Conservation (phyloP, 2,113 vertebrate species). For the Potamarius usumacintae region DNA sequence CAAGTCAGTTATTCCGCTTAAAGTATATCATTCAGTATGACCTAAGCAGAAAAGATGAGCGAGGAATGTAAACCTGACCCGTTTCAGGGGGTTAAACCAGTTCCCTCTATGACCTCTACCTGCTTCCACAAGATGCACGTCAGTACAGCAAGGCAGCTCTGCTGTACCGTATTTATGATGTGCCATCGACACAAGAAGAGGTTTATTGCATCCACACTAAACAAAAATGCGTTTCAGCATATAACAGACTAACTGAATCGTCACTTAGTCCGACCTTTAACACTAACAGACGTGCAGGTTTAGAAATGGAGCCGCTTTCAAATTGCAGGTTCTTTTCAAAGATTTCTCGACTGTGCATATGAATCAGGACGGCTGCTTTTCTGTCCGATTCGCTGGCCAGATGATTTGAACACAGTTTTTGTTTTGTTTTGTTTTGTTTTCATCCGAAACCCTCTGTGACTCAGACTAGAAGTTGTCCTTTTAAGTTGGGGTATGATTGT, state of each 20-base stretch:
- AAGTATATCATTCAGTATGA: neutral
- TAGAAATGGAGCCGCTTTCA: neutral
- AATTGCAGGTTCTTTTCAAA: neutral
- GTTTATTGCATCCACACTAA: slow-evolving; percentile 4
- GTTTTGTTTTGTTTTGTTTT: neutral
- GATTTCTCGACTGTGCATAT: neutral
- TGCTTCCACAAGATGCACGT: neutral
- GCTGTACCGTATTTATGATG: neutral
- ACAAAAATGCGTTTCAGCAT: neutral
- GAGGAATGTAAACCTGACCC: neutral
- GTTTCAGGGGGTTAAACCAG: neutral
- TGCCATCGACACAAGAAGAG: neutral
- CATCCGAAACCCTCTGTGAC: neutral
- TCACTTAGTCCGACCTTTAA: slow-evolving; percentile 6
- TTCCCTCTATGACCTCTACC: neutral
- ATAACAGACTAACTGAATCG: neutral
- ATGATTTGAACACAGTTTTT: neutral
- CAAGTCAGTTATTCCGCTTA: neutral
- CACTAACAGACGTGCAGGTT: slow-evolving; percentile 20
- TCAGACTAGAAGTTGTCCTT: slow-evolving; percentile 9
- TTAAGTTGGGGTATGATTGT: slow-evolving; percentile 25
- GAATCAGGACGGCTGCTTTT: neutral
- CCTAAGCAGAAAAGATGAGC: neutral
- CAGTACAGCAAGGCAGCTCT: neutral
- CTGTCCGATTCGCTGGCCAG: neutral